Evolutionary conservation across 2,888 invertebrate genomes (phyloP).

Genomic region (Andrena trimmerana): DNA sequence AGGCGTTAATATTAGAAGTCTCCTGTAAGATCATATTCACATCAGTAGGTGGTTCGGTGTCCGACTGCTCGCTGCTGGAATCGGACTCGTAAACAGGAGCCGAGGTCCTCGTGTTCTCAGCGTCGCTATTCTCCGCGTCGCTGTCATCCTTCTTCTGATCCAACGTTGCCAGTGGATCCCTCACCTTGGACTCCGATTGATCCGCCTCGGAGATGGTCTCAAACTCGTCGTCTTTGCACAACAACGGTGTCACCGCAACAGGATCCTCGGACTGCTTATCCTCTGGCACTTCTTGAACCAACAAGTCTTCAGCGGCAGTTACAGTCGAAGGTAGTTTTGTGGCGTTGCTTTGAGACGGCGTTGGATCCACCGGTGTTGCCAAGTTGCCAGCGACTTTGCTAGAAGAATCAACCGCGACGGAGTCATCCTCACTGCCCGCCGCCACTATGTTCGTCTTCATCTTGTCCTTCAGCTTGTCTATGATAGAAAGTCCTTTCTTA

Average conservation of each 20-base stretch:
- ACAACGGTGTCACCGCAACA: background rate
- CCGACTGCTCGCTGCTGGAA: slow-evolving; percentile 79
- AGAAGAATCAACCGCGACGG: background rate
- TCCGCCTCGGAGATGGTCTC: slow-evolving; percentile 31
- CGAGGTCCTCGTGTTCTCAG: slow-evolving; percentile 56
- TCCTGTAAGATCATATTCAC: slow-evolving; percentile 80
- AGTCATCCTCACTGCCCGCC: background rate
- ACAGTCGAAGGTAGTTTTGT: background rate
- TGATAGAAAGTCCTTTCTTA: slow-evolving; percentile 80
- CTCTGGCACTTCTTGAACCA: background rate
- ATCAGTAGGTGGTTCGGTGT: slow-evolving; percentile 74
- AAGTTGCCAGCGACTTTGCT: background rate
- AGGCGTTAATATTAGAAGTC: slow-evolving; percentile 74
- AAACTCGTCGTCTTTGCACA: background rate
- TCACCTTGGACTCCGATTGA: slow-evolving; percentile 67
- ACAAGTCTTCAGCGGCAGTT: background rate
- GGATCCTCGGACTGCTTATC: background rate
- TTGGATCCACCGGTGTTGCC: background rate
- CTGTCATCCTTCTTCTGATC: slow-evolving; percentile 65
- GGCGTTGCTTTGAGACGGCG: background rate
- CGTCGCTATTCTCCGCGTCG: slow-evolving; percentile 75
- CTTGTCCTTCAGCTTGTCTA: slow-evolving; percentile 81
- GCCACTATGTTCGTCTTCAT: slow-evolving; percentile 74
- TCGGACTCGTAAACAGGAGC: slow-evolving; percentile 77
- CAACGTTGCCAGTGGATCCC: slow-evolving; percentile 72